Conservation (phyloP, 2,113 vertebrate species). For the Lycaon pictus region DNA sequence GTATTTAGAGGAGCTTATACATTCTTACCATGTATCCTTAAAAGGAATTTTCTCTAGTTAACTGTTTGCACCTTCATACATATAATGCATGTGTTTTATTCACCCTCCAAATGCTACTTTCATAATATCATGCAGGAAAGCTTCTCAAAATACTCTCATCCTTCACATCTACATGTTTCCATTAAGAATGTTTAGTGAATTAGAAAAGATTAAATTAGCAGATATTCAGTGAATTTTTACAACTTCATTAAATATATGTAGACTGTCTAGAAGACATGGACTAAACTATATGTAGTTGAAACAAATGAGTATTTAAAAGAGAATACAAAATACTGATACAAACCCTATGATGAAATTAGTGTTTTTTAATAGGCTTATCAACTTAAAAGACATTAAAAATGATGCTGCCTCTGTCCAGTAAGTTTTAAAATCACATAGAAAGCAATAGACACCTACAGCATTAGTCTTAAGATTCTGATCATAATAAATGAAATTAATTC, state of each 20-base stretch:
- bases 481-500: slow-evolving; percentile 41
- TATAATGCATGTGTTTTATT: neutral
- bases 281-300: neutral
- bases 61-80: neutral
- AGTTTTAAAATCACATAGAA: neutral
- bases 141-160: slow-evolving; percentile 19
- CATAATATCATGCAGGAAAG: neutral
- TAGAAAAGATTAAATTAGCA: slow-evolving; percentile 25
- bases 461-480: slow-evolving; percentile 43
- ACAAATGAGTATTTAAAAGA: neutral
- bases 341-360: neutral
- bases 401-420: neutral
- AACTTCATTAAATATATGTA: slow-evolving; percentile 11
- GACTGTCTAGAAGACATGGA: neutral
- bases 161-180: slow-evolving; percentile 8
- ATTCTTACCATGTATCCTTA: neutral
- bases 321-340: slow-evolving; percentile 32
- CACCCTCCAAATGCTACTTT: neutral
- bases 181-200: slow-evolving; percentile 35
- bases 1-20: neutral
- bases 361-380: neutral
- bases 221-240: neutral
- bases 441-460: neutral
- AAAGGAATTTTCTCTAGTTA: neutral
- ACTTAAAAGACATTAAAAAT: slow-evolving; percentile 4